These are phyloP conservation scores for Chanos chanos DNA, from an alignment of 2,797 vertebrate genomes.

Conservation along the genomic window DNA sequence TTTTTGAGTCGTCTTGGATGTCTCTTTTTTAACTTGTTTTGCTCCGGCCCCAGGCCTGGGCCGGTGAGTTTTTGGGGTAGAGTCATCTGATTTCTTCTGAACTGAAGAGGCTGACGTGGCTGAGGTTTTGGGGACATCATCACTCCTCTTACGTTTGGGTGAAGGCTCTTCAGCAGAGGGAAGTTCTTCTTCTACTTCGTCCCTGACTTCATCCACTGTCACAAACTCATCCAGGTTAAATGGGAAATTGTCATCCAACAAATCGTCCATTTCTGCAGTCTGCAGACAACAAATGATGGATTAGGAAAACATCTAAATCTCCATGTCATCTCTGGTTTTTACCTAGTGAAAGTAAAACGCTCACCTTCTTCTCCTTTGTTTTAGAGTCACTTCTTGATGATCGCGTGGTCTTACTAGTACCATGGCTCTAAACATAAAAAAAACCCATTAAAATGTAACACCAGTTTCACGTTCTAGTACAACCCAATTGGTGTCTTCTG, in stretches of 20 bases:
- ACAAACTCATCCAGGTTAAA: constrained; percentile 86
- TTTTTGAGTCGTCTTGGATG: neutral
- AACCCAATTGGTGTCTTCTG: too few relatives aligned
- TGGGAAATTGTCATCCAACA: constrained; percentile 55
- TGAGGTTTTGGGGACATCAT: neutral
- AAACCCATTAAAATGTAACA: neutral
- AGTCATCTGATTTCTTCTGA: constrained; percentile 21
- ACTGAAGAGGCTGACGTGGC: neutral
- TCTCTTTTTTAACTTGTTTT: constrained; percentile 22
- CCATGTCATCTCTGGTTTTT: neutral
- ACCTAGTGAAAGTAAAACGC: too few relatives aligned
- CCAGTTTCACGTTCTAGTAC: too few relatives aligned
- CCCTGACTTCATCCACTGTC: constrained; percentile 86
- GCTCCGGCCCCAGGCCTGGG: constrained; percentile 4
- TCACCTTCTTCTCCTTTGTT: constrained; percentile 31
- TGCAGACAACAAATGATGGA: constrained; percentile 1
- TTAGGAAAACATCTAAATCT: neutral
- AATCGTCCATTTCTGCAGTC: constrained; percentile 44
- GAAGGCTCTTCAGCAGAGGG: neutral
- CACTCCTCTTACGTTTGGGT: neutral
- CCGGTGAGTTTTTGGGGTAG: too few relatives aligned
- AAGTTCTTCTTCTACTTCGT: constrained; percentile 44
- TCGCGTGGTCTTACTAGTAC: constrained; percentile 29
- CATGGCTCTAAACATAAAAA: constrained; percentile 35
- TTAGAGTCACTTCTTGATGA: constrained; percentile 32